These are phyloP conservation scores for Pelobates fuscus DNA, from an alignment of 2,113 vertebrate species.

Conservation along the genomic window DNA sequence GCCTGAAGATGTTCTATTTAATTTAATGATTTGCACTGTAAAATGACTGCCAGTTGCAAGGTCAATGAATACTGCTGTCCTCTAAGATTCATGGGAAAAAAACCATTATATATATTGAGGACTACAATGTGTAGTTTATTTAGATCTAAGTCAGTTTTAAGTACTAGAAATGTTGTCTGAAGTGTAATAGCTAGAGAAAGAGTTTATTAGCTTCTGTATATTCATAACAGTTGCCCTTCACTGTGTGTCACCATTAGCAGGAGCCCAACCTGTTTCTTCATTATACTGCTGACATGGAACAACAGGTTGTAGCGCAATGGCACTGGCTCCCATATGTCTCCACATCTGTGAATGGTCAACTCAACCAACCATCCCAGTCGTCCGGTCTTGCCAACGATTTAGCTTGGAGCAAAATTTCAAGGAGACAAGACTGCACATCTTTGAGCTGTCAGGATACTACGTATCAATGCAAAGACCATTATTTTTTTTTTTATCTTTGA, in stretches of 20 bases:
- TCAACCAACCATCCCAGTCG: conserved; percentile 69
- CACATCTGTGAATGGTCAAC: conserved; percentile 79
- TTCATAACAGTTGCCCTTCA: conserved; percentile 66
- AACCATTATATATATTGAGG: too few relatives aligned
- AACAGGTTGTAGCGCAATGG: conserved; percentile 82
- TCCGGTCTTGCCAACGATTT: conserved; percentile 65
- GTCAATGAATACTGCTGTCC: too few relatives aligned
- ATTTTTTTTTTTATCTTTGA: conserved; percentile 28
- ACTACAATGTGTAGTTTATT: too few relatives aligned
- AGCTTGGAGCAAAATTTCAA: conserved; percentile 71
- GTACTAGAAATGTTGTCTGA: too few relatives aligned
- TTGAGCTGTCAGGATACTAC: conserved; percentile 65
- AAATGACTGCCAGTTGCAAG: too few relatives aligned
- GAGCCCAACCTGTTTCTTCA: conserved; percentile 72
- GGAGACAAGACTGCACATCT: conserved; percentile 65
- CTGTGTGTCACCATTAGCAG: conserved; percentile 55
- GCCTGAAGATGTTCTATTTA: too few relatives aligned
- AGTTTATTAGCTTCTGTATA: too few relatives aligned
- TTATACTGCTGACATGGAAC: conserved; percentile 74
- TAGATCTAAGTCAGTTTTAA: too few relatives aligned
- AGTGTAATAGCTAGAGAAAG: too few relatives aligned
- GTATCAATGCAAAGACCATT: conserved; percentile 55
- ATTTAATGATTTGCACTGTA: too few relatives aligned
- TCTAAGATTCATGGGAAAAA: too few relatives aligned
- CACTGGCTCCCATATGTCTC: conserved; percentile 79